Base-by-base conservation (phyloP, 1,140 invertebrate species). In the Oryzaephilus surinamensis region DNA sequence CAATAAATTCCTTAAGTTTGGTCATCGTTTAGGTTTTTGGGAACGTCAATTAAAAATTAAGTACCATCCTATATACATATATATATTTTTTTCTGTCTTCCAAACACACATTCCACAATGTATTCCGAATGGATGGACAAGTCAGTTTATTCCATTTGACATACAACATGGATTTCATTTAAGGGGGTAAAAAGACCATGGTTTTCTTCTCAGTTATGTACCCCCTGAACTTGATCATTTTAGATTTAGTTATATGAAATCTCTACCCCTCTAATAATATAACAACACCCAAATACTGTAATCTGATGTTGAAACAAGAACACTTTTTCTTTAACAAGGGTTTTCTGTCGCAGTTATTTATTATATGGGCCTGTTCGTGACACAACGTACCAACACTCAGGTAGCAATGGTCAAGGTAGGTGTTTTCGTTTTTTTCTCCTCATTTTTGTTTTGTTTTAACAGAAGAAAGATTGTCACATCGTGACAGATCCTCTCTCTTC, bases 271-370 rank as follows among this genome's bases (percentile, higher is more conserved):
- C n/a, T n/a, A n/a, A n/a, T n/a, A n/a, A n/a, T n/a, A n/a, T n/a
- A n/a, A n/a, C n/a, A n/a, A n/a, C n/a, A n/a, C 2, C 10, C 3
- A 24, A 24, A 24, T 26, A 50, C 41, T 50, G 52, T 42, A 53
- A 52, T 57, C 52, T 48, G 51, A 53, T 57, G 51, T 46, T 57
- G 50, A 40, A 43, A 50, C 43, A 32, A 45, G 37, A 24, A 24
- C 23, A n/a, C n/a, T n/a, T n/a, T n/a, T n/a, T n/a, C n/a, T n/a
- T 50, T 57, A 57, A 57, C 52, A 57, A 55, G 55, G 55, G 55
- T 54, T 57, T 41, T 50, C 46, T 57, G 55, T 55, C 55, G 48
- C 39, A 31, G 48, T 57, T 51, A 57, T 57, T 55, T 57, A 57
- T 57, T 46, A 46, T 11, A 11, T 46, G 41, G 47, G 43, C 45